Evolutionary conservation across 2,797 vertebrate genomes (phyloP).

Genomic region (Megaceryle alcyon): DNA sequence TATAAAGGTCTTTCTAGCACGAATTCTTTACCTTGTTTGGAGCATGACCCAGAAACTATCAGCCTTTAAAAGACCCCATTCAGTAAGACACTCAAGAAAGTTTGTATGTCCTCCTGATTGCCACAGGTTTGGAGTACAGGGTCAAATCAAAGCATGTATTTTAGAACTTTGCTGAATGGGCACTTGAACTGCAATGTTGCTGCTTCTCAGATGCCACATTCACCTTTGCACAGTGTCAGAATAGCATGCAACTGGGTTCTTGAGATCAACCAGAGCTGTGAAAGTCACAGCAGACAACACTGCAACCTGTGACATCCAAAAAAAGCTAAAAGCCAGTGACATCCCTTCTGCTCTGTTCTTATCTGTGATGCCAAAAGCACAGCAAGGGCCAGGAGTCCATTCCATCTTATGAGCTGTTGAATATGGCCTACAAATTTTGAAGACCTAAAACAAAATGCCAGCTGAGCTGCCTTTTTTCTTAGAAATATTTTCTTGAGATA

Average conservation of each 20-base stretch:
- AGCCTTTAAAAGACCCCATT: background rate
- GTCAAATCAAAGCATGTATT: background rate
- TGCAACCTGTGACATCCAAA: background rate
- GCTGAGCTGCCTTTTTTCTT: background rate
- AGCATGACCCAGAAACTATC: background rate
- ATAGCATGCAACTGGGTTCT: background rate
- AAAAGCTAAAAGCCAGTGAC: background rate
- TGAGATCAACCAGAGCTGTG: background rate
- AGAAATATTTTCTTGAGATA: background rate
- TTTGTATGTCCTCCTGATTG: background rate
- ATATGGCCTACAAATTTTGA: background rate
- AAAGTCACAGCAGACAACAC: background rate
- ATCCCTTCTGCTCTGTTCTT: background rate
- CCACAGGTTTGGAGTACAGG: background rate
- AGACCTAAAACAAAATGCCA: background rate
- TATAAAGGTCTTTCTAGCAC: background rate
- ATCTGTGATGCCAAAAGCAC: background rate
- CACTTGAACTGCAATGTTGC: background rate
- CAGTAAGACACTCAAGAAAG: background rate
- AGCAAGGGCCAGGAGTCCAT: rapidly evolving
- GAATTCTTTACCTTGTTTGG: background rate
- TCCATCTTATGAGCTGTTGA: rapidly evolving
- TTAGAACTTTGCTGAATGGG: background rate
- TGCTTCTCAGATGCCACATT: background rate
- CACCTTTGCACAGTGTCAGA: background rate